Evolutionary conservation across 1,140 invertebrate genomes (phyloP).

Genomic region (Cydia splendana): DNA sequence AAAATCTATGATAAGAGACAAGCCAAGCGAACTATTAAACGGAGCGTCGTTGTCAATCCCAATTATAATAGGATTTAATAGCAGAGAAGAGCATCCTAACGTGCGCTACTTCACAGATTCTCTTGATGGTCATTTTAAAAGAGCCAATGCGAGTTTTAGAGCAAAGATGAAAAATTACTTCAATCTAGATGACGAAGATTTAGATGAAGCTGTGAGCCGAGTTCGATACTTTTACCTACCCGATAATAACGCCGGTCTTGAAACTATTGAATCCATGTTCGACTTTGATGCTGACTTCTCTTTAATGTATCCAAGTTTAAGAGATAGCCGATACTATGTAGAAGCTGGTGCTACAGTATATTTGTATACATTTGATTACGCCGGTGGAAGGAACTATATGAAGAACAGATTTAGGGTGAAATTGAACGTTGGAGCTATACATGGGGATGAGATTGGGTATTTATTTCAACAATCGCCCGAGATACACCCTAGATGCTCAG

Average conservation of each 20-base stretch:
- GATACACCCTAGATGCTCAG: background rate
- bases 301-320: background rate
- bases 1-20: background rate
- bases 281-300: background rate
- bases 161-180: background rate
- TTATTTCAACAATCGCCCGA: background rate
- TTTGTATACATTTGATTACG: constrained; percentile 3
- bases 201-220: background rate
- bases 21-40: background rate
- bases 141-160: background rate
- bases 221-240: background rate
- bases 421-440: background rate
- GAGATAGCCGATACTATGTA: background rate
- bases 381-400: background rate
- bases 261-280: background rate
- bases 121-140: background rate
- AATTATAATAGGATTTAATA: constrained; percentile 26
- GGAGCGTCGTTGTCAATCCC: background rate
- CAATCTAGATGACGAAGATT: background rate
- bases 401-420: background rate
- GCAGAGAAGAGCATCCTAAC: background rate
- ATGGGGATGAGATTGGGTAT: constrained; percentile 15
- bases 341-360: background rate
- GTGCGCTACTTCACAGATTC: background rate
- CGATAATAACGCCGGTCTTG: background rate